Percentiles rank a stretch among this genome's conserved stretches.
These are phyloP conservation scores for Hyposoter dolosus DNA, from an alignment of 2,888 invertebrate genomes.

Conservation along the genomic window DNA sequence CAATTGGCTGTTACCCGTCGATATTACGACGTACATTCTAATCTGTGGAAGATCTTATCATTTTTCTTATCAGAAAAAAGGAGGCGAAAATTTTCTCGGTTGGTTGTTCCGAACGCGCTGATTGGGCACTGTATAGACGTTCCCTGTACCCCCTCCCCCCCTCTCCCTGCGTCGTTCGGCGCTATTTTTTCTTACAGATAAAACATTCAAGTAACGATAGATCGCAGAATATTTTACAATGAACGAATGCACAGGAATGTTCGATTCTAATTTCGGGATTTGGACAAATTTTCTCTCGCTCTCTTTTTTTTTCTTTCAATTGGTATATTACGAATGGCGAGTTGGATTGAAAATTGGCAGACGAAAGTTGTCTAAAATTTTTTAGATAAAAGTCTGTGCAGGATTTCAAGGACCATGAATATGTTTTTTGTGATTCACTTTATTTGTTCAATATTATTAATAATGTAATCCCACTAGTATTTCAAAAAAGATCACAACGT, in stretches of 20 bases:
- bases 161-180: neutral
- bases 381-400: constrained; percentile 55
- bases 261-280: constrained; percentile 53
- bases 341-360: constrained; percentile 56
- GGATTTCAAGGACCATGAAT: constrained; percentile 46
- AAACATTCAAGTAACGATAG: constrained; percentile 64
- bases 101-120: constrained; percentile 42
- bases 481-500: constrained; percentile 67
- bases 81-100: constrained; percentile 54
- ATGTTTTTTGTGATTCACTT: constrained; percentile 17
- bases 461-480: constrained; percentile 46
- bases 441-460: constrained; percentile 25
- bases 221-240: constrained; percentile 61
- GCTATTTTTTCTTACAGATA: constrained; percentile 59
- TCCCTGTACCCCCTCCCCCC: constrained; percentile 19
- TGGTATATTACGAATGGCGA: constrained; percentile 65
- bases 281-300: constrained; percentile 16
- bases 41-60: constrained; percentile 70
- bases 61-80: constrained; percentile 43
- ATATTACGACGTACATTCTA: constrained; percentile 50
- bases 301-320: constrained; percentile 18
- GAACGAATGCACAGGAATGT: constrained; percentile 66
- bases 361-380: constrained; percentile 55
- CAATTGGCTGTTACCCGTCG: constrained; percentile 32
- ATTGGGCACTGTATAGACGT: constrained; percentile 26